Base-by-base conservation (phyloP, 2,797 vertebrate genomes). In the Valencia hispanica region DNA sequence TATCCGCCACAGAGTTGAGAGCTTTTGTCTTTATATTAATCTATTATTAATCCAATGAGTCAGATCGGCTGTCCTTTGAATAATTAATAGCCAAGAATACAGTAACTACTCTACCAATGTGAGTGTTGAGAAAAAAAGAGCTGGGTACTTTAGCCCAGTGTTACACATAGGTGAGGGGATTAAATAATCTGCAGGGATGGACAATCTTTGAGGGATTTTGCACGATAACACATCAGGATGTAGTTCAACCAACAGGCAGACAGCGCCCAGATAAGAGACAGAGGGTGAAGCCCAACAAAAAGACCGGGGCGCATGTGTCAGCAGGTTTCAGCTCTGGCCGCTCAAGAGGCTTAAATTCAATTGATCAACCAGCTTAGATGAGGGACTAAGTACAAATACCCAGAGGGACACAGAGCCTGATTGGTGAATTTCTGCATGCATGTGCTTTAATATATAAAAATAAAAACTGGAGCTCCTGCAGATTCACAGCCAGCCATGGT, bases 281-380 rank as follows among this genome's bases (percentile, higher is more conserved):
- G 78, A 73, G 89, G 82, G 89, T 91, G 87, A 84, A 85, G 85
- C 68, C 72, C 81, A 88, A 93, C 92, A 93, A 92, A 94, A 94
- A 94, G 91, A 88, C 89, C 53, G 80, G 77, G 81, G 91, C 90
- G 87, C 92, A 87, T 94, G 93, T 94, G 96, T 96, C 95, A 96
- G 96, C 95, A 95, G 93, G 92, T 96, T 96, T 94, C 87, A 81
- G 65, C 88, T 81, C 80, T 80, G 85, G 70, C 84, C 91, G 91
- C 91, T 91, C 94, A 93, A 94, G 94, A 94, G 93, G 93, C 95
- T 95, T 96, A 96, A 90, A 94, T 95, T 94, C 95, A 94, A 93
- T 93, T 95, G 93, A 95, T 94, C 93, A 93, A 92, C 89, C 89
- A 94, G 95, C 93, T 95, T 95, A 95, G 81, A 92, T 88, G 88